These are phyloP conservation scores for Muscina levida DNA, from an alignment of 2,888 invertebrate species.

Conservation along the genomic window DNA sequence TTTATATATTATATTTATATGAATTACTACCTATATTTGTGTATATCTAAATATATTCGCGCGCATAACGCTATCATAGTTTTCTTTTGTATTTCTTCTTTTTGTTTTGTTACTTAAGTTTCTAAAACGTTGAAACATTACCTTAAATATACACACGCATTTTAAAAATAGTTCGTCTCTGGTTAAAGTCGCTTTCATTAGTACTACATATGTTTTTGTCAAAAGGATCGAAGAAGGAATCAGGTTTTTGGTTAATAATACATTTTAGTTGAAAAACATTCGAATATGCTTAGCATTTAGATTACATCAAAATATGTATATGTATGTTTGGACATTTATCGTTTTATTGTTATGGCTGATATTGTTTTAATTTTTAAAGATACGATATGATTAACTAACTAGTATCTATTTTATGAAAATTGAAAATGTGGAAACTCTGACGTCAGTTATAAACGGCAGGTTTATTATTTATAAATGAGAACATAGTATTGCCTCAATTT, in stretches of 20 bases:
- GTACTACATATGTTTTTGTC: not conserved
- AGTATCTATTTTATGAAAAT: too few species aligned
- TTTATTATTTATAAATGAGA: too few species aligned
- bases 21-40: not conserved
- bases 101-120: constrained; percentile 1
- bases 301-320: constrained; percentile 1
- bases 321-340: constrained; percentile 3
- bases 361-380: too few species aligned
- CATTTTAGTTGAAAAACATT: constrained; percentile 8
- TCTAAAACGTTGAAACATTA: constrained; percentile 15
- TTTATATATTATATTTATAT: constrained; percentile 8
- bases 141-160: not conserved
- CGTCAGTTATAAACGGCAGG: too few species aligned
- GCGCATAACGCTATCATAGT: not conserved
- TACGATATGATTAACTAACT: too few species aligned
- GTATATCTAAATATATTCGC: not conserved
- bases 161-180: constrained; percentile 33
- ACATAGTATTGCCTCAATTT: too few species aligned
- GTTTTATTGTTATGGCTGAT: constrained; percentile 7
- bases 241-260: constrained; percentile 8
- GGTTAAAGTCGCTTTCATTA: constrained; percentile 28
- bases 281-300: constrained; percentile 8
- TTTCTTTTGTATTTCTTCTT: not conserved
- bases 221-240: not conserved
- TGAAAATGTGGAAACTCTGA: too few species aligned